Conservation (phyloP, 2,888 invertebrate genomes). For the Lomographa bimaculata region DNA sequence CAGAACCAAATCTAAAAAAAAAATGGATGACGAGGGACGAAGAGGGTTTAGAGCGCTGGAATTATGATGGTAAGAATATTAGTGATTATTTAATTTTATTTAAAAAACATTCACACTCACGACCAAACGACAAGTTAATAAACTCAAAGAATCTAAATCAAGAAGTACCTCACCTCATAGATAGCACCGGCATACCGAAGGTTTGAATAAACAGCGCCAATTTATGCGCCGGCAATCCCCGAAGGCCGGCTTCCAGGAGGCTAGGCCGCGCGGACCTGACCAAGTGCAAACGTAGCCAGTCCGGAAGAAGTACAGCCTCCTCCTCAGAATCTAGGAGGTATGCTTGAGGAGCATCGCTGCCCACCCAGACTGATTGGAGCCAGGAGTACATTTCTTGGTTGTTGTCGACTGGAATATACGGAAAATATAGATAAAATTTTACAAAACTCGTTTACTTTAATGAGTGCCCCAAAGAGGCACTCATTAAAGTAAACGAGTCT, state of each 20-base stretch:
- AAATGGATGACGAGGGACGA: too few species aligned
- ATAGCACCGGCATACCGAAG: conserved; percentile 95
- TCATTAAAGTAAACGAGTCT: too few species aligned
- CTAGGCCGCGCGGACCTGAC: conserved; percentile 92
- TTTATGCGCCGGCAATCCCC: conserved; percentile 93
- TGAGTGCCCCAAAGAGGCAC: too few species aligned
- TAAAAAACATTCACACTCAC: too few species aligned
- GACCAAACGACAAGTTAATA: too few species aligned
- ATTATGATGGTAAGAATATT: too few species aligned
- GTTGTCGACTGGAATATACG: conserved; percentile 53
- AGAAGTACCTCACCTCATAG: conserved; percentile 87
- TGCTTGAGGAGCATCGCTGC: conserved; percentile 89
- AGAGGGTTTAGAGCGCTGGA: too few species aligned
- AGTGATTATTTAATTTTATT: too few species aligned
- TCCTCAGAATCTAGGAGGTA: conserved; percentile 88
- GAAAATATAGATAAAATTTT: too few species aligned
- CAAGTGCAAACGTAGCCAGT: conserved; percentile 96
- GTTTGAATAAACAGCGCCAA: conserved; percentile 97
- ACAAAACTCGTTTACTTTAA: too few species aligned
- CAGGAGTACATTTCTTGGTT: conserved; percentile 88
- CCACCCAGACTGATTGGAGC: conserved; percentile 88
- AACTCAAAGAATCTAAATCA: too few species aligned
- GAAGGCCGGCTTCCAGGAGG: conserved; percentile 93
- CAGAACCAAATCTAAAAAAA: too few species aligned
- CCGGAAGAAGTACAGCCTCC: conserved; percentile 92